A percentile compares a stretch with the other conserved stretches of the same genome.
Evolutionary conservation across 2,888 invertebrate genomes (phyloP).

Genomic region (Drosophila crucigera): DNA sequence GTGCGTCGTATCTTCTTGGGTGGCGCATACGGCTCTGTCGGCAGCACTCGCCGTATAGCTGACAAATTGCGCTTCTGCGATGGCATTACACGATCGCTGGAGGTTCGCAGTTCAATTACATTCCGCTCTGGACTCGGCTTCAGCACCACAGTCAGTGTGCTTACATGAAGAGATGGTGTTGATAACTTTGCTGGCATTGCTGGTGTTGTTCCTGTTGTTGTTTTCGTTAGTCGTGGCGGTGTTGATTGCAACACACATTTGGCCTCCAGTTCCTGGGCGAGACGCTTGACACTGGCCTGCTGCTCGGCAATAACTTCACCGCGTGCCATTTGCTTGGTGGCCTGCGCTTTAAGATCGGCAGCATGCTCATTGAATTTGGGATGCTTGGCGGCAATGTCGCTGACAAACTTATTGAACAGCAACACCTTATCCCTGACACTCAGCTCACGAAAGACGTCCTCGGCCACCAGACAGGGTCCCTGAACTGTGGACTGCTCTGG

Average conservation of each 20-base stretch:
- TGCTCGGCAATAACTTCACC: conserved; percentile 74
- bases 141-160: conserved; percentile 75
- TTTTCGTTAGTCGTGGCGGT: conserved; percentile 12
- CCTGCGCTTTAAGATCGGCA: conserved; percentile 59
- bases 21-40: conserved; percentile 81
- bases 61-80: conserved; percentile 69
- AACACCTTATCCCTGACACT: conserved; percentile 83
- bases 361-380: conserved; percentile 77
- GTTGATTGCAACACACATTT: conserved; percentile 56
- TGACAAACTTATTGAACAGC: conserved; percentile 80
- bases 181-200: not conserved
- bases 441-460: conserved; percentile 79
- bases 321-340: conserved; percentile 62
- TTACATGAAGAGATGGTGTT: conserved; percentile 65
- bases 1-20: conserved; percentile 83
- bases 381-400: conserved; percentile 76
- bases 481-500: not conserved
- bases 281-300: conserved; percentile 73
- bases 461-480: conserved; percentile 74
- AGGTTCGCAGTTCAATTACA: not conserved
- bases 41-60: conserved; percentile 58
- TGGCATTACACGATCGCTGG: conserved; percentile 24
- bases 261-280: conserved; percentile 75
- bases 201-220: not conserved
- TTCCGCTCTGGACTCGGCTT: conserved; percentile 68